phyloP scores from a whole-genome alignment of 2,888 invertebrate genomes.

The Cremastinae sp. region DNA sequence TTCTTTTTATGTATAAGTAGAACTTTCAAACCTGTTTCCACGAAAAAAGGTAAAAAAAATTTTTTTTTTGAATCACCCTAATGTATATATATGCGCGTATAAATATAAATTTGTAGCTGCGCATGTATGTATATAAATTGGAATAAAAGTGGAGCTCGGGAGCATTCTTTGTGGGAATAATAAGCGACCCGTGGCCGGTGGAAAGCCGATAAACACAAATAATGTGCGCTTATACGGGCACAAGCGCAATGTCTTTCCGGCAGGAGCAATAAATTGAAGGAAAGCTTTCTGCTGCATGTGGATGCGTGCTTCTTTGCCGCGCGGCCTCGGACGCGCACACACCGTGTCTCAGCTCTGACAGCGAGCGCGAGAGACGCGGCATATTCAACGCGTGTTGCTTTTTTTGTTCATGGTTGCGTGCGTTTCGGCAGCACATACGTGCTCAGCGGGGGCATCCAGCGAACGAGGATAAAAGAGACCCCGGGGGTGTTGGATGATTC shows the following conservation, averaged over 20 bases:
- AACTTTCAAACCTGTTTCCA: no score
- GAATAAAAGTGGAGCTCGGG: constrained; percentile 67
- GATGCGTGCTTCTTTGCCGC: constrained; percentile 8
- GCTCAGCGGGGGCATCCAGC: constrained; percentile 1
- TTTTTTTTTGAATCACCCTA: no score
- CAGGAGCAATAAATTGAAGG: constrained; percentile 71
- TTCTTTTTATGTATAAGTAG: no score
- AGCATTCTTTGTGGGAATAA: constrained; percentile 71
- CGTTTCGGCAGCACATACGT: constrained; percentile 47
- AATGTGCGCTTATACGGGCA: constrained; percentile 69
- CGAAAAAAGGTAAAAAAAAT: no score
- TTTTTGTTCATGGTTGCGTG: constrained; percentile 11
- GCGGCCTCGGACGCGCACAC: constrained; percentile 13
- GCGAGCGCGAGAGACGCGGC: constrained; percentile 31
- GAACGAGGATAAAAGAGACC: constrained; percentile 11
- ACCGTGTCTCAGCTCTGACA: constrained; percentile 26
- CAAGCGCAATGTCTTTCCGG: constrained; percentile 71
- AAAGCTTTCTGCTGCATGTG: constrained; percentile 43
- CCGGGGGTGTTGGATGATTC: constrained; percentile 67
- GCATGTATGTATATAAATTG: constrained; percentile 37
- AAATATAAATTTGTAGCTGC: no score
- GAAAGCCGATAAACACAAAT: constrained; percentile 73
- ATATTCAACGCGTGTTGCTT: no score
- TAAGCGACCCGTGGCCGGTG: constrained; percentile 65
- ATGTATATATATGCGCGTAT: no score